phyloP scores from a whole-genome alignment of 2,113 vertebrate genomes.

The Strix aluco region DNA sequence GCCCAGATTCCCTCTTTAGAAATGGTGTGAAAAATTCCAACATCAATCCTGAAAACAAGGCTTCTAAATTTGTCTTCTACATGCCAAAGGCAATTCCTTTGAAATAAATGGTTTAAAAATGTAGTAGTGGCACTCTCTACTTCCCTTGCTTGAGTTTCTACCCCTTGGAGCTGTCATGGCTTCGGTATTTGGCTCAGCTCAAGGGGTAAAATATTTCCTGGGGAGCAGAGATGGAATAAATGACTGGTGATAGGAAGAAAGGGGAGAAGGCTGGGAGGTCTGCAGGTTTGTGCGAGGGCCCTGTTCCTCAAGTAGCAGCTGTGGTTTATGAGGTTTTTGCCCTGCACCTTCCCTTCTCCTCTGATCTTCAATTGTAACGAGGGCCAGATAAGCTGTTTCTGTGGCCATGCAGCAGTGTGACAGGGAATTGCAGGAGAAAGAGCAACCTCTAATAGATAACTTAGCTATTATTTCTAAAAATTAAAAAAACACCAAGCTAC shows the following conservation, averaged over 20 bases:
- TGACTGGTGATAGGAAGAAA: background rate
- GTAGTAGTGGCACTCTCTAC: rapidly evolving
- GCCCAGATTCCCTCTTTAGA: background rate
- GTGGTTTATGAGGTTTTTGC: background rate
- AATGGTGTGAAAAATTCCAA: background rate
- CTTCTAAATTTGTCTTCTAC: background rate
- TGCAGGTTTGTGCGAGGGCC: background rate
- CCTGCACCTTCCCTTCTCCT: background rate
- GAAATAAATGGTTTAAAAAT: background rate
- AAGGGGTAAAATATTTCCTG: background rate
- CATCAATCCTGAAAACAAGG: background rate
- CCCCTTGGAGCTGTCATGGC: background rate
- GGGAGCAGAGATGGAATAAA: background rate
- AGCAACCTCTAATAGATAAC: background rate
- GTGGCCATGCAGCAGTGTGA: background rate
- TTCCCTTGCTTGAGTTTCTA: background rate
- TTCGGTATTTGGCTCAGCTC: background rate
- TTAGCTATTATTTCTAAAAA: background rate
- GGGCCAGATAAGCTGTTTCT: background rate
- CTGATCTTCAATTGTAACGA: background rate
- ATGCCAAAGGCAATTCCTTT: background rate
- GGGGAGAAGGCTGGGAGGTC: background rate
- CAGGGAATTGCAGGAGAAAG: background rate
- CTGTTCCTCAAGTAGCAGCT: background rate
- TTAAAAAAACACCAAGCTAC: background rate